Conservation (phyloP, 1,140 invertebrate genomes). For the Aphelinus certus region DNA sequence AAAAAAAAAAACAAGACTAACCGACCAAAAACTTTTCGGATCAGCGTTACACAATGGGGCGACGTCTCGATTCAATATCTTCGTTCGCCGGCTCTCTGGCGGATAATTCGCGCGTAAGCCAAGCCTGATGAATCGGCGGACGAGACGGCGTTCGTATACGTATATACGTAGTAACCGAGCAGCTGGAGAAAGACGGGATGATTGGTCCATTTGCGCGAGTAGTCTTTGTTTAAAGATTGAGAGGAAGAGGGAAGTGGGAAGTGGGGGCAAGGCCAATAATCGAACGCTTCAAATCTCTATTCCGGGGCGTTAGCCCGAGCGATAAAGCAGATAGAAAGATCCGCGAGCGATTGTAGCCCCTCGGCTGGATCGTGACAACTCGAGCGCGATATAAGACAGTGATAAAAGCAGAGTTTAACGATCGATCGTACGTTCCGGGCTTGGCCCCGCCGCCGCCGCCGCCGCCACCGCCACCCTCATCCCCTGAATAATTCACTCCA, state of each 20-base stretch:
- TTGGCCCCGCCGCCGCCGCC: neutral
- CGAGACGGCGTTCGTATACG: too few relatives aligned
- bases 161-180: too few relatives aligned
- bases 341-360: slow-evolving; percentile 33
- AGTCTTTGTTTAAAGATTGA: neutral
- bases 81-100: too few relatives aligned
- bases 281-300: slow-evolving; percentile 24
- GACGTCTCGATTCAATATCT: too few relatives aligned
- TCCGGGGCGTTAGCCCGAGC: neutral
- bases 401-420: slow-evolving; percentile 38
- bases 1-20: too few relatives aligned
- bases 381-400: slow-evolving; percentile 41
- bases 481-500: slow-evolving; percentile 44
- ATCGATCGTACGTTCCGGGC: slow-evolving; percentile 31
- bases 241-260: slow-evolving; percentile 30
- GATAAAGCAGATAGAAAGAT: slow-evolving; percentile 30
- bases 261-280: slow-evolving; percentile 26
- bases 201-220: too few relatives aligned
- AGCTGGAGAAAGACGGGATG: too few relatives aligned
- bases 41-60: too few relatives aligned
- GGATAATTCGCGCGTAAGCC: too few relatives aligned
- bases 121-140: too few relatives aligned
- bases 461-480: neutral
- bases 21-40: too few relatives aligned
- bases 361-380: slow-evolving; percentile 24